Evolutionary conservation across 2,888 invertebrate genomes (phyloP), one percentile per base, ranked within the genome.

Genomic region (Oligia fasciuncula): DNA sequence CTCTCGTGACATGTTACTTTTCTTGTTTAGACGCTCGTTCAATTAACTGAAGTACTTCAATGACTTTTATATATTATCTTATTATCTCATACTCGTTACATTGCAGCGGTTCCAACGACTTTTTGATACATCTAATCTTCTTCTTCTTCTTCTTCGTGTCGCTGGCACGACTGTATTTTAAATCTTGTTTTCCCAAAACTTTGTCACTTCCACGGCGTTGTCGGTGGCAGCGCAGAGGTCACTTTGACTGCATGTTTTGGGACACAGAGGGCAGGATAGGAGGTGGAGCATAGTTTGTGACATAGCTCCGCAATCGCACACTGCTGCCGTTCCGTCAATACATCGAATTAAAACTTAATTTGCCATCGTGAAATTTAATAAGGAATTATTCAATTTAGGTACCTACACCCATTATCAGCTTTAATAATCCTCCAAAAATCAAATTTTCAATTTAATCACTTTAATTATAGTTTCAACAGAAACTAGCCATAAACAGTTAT

Each of bases 401-500:
- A 75, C 43, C 29, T 29, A 29, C 29, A 68, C 23, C 29, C 23
- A 63, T 51, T 71, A 81, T 72, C 29, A 65, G 46, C 46, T 60
- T 57, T n/a, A 63, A 68, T 60, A 40, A 40, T 72, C 43, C 4
- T 81, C 29, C 72, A 62, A 49, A 49, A 63, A 29, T 82, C 9
- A 57, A 43, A 9, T 54, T 65, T 62, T 54, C 0, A 49, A 72
- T 8, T 66, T 46, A 54, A 80, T 73, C 0, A 29, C 65, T 80
- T 35, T 46, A 81, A 62, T 68, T 54, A 69, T 82, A 70, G 62
- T 62, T 63, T 29, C 54, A 69, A 75, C 29, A 29, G 29, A 85
- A 74, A 74, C 19, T n/a, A 35, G 8, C 19, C 35, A 67, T 67
- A 62, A 76, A 73, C 67, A 73, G 69, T 84, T 83, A 75, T 66